These are phyloP conservation scores for Ophioninae sp. DNA, from an alignment of 2,888 invertebrate species.

Conservation along the genomic window DNA sequence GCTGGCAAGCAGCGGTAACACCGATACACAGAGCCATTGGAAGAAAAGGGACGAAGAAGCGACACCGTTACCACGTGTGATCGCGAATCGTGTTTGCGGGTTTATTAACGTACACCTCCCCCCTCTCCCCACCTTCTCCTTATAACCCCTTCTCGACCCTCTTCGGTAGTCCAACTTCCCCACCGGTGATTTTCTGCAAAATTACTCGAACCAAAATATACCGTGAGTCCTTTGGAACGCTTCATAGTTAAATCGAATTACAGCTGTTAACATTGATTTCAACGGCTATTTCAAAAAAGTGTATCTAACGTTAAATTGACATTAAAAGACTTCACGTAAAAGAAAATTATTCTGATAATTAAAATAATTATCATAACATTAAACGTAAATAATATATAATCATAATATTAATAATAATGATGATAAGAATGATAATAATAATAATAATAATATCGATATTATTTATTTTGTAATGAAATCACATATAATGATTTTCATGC, in stretches of 20 bases:
- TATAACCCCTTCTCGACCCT: slow-evolving; percentile 1
- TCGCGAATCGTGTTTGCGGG: slow-evolving; percentile 45
- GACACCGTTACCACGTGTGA: slow-evolving; percentile 69
- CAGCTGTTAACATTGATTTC: not conserved
- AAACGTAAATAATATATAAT: not conserved
- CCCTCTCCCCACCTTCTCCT: not conserved
- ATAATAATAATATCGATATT: not conserved
- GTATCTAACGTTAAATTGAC: not conserved
- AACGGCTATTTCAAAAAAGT: not conserved
- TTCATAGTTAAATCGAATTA: not conserved
- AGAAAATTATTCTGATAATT: not conserved
- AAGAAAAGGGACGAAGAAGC: slow-evolving; percentile 62
- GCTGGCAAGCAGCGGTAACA: slow-evolving; percentile 69
- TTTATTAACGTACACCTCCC: slow-evolving; percentile 8
- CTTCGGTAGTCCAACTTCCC: not conserved
- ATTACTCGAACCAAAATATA: not conserved
- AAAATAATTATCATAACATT: not conserved
- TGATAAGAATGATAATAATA: not conserved
- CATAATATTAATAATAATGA: not conserved
- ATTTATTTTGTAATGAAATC: not conserved
- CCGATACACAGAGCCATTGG: slow-evolving; percentile 1
- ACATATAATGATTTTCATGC: not conserved
- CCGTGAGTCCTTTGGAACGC: not conserved
- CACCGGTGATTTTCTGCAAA: not conserved
- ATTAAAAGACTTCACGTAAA: not conserved